phyloP scores from a whole-genome alignment of 2,113 vertebrate species.

The Panthera leo region DNA sequence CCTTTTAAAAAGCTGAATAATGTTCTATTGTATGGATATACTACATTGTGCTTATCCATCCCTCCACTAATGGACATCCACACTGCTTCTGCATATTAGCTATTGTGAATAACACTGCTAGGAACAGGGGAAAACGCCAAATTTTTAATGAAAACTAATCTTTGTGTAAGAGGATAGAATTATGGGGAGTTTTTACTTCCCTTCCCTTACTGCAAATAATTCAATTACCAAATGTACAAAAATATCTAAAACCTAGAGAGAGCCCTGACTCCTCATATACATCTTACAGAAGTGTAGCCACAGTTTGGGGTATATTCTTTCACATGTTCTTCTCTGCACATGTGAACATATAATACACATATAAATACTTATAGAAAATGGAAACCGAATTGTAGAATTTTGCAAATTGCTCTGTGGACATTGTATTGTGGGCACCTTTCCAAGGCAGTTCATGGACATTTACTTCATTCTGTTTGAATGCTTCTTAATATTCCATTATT shows the following conservation, averaged over 20 bases:
- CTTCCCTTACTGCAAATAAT: background rate
- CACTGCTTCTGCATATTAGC: background rate
- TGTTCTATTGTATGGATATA: background rate
- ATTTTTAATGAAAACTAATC: background rate
- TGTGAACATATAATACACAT: background rate
- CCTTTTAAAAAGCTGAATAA: background rate
- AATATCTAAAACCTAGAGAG: background rate
- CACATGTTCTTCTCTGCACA: background rate
- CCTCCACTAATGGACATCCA: background rate
- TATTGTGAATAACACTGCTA: background rate
- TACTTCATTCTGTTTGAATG: background rate
- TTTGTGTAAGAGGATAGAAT: background rate
- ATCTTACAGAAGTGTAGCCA: background rate
- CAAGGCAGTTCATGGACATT: background rate
- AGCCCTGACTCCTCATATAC: background rate
- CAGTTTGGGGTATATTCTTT: background rate
- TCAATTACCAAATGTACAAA: slow-evolving; percentile 2
- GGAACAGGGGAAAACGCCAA: background rate
- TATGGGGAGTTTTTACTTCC: background rate
- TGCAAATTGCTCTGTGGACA: rapidly evolving
- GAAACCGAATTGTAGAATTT: background rate
- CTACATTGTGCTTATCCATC: background rate
- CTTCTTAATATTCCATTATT: background rate
- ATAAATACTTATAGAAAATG: background rate
- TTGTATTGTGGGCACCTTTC: background rate